A percentile compares a stretch with the other conserved stretches of the same genome.
phyloP scores from a whole-genome alignment of 2,888 invertebrate species.

The Eupelmus urozonus region DNA sequence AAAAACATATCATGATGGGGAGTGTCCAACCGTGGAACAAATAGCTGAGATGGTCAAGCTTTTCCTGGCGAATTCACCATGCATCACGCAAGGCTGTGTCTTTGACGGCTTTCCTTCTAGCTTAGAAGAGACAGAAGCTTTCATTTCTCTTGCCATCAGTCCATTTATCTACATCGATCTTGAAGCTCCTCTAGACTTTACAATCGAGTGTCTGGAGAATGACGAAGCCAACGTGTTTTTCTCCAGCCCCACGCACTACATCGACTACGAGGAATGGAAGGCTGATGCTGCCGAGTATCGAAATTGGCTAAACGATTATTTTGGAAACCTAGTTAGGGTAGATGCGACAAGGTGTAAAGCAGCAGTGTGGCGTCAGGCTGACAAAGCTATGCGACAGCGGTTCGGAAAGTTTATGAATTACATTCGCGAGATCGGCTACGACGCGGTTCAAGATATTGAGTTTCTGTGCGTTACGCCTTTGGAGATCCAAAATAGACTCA shows the following conservation, averaged over 20 bases:
- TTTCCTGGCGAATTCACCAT: slow-evolving; percentile 78
- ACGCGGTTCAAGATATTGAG: slow-evolving; percentile 78
- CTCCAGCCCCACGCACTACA: neutral
- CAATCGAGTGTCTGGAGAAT: slow-evolving; percentile 75
- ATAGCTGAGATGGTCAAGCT: slow-evolving; percentile 80
- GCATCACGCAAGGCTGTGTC: slow-evolving; percentile 80
- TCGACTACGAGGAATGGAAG: slow-evolving; percentile 76
- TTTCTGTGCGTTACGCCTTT: slow-evolving; percentile 80
- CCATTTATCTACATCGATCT: slow-evolving; percentile 81
- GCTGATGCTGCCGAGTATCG: slow-evolving; percentile 73
- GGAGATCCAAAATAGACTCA: slow-evolving; percentile 79
- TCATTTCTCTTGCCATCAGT: slow-evolving; percentile 79
- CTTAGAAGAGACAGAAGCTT: slow-evolving; percentile 78
- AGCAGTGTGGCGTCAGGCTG: slow-evolving; percentile 79
- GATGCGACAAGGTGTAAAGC: slow-evolving; percentile 80
- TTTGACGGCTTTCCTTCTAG: slow-evolving; percentile 82
- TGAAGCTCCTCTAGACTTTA: slow-evolving; percentile 72
- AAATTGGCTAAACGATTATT: slow-evolving; percentile 79
- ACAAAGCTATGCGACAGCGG: slow-evolving; percentile 73
- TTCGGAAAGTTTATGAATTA: slow-evolving; percentile 79
- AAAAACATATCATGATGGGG: slow-evolving; percentile 76
- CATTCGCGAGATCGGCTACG: slow-evolving; percentile 77
- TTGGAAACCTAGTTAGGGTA: slow-evolving; percentile 79
- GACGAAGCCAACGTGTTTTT: slow-evolving; percentile 22
- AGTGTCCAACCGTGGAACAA: slow-evolving; percentile 76